Evolutionary conservation across 53 echinoderm and acorn worm genomes (phyloP), one percentile per base, ranked within the genome.

Genomic region (Actinopyga echinites): DNA sequence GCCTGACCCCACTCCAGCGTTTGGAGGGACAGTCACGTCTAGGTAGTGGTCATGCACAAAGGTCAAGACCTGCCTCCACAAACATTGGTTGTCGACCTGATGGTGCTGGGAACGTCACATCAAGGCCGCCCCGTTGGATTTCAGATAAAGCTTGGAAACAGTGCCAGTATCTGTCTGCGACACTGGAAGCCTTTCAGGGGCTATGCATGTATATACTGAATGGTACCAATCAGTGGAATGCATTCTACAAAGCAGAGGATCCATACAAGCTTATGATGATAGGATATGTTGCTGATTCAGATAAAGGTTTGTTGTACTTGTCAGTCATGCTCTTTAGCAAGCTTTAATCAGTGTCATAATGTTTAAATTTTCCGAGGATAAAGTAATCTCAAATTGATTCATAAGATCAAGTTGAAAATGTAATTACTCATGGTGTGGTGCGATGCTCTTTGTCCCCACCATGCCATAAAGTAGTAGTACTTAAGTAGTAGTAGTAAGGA

Each of bases 81-180:
- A 83, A 79, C 21, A 81, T 30, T 1, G 83, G 80, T 13, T 75
- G 75, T 21, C 73, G 85, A 19, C 80, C 64, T 10, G 73, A 57
- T 12, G 61, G 58, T 33, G 54, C 84, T 3, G 92, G 92, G 13
- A 49, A 66, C 2, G 65, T 87, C 64, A 99, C 93, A 52, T 94
- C 99, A 29, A 87, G 40, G 30, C 92, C 94, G 17, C 99, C 99
- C 13, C 90, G 89, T 38, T 99, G 99, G 99, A 92, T 99, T 30
- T 86, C 99, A 3, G 99, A 99, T 81, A 91, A 86, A 65, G 82
- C 89, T 9, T 99, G 99, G 99, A 92, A 91, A 81, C 99, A 99
- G 57, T 99, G 94, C 57, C 99, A 99, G 87, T 99, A 99, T 63
- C 89, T 99, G 26, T 99, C 99, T 21, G 86, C 92, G 23, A 86